A percentile compares a stretch with the other conserved stretches of the same genome.
Conservation (phyloP, 1,140 invertebrate genomes). For the Colletes latitarsis region DNA sequence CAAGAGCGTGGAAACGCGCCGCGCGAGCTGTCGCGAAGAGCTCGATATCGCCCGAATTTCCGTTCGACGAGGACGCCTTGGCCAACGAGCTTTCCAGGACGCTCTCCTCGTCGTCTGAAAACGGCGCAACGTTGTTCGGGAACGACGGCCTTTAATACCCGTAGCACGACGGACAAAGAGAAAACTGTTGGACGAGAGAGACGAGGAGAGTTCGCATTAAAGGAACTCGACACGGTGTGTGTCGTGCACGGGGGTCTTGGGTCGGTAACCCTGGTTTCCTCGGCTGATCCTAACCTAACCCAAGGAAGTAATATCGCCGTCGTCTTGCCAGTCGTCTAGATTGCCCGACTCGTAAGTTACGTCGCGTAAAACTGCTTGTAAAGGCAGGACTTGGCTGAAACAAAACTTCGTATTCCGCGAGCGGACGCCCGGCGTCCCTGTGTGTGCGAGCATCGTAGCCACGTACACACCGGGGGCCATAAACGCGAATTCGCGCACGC, state of each 20-base stretch:
- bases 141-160: constrained; percentile 47
- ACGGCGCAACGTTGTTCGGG: constrained; percentile 40
- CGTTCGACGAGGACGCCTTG: constrained; percentile 37
- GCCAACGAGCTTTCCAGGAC: constrained; percentile 6
- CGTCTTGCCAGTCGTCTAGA: constrained; percentile 59
- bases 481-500: constrained; percentile 38
- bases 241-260: constrained; percentile 52
- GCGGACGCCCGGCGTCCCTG: not conserved
- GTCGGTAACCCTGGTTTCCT: constrained; percentile 67
- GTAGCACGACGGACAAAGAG: constrained; percentile 21
- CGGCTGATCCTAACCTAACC: constrained; percentile 64
- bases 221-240: constrained; percentile 44
- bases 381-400: constrained; percentile 55
- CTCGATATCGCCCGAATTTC: constrained; percentile 63
- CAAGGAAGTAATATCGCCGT: constrained; percentile 67
- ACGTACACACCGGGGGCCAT: not conserved
- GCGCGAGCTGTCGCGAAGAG: not conserved
- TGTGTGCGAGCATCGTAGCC: not conserved
- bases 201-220: constrained; percentile 16
- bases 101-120: constrained; percentile 36
- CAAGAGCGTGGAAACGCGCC: constrained; percentile 32
- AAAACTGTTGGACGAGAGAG: constrained; percentile 20
- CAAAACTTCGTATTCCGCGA: constrained; percentile 52
- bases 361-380: constrained; percentile 68
- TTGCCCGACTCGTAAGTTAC: constrained; percentile 65